Evolutionary conservation across 2,888 invertebrate genomes (phyloP), one percentile per base, ranked within the genome.

Genomic region (Silvanus unidentatus): DNA sequence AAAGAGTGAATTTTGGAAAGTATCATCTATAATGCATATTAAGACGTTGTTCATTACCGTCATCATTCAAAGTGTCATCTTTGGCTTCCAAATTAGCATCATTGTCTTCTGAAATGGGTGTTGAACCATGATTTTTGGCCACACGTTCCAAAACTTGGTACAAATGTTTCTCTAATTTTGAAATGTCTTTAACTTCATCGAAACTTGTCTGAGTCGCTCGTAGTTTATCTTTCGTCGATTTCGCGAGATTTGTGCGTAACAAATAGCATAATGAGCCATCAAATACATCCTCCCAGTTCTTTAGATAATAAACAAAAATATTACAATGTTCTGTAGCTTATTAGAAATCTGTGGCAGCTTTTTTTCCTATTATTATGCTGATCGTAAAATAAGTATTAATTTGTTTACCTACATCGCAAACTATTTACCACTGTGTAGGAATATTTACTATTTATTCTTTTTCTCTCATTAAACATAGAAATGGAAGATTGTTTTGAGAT

Each of bases 261-360:
- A 88, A 71, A 59, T 81, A 81, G 10, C 79, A 77, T 35, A 87
- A 66, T 0, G 80, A 76, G 46, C 81, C 80, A 54, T 86, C 82
- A 1, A 82, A 79, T 2, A 81, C 75, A 68, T 89, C 89, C 65
- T 89, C 88, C 88, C 89, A 89, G 60, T 84, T 84, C 88, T 88
- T 22, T 22, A 22, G 60, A 39, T 69, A 66, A 39, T 28, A 43
- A 37, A 40, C 11, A 27, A 2, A 27, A 32, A 16, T 40, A 30
- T 11, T 37, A 40, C 16, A 39, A 16, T 14, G 29, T 37, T n/a
- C 5, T 9, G 10, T 9, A 9, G 29, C 9, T 29, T n/a, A 29
- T 29, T n/a, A n/a, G n/a, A n/a, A n/a, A n/a, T n/a, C n/a, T n/a
- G n/a, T 9, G 29, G 29, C n/a, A 29, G n/a, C 29, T 29, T 29